These are phyloP conservation scores for Coptotermes formosanus DNA, from an alignment of 1,140 invertebrate genomes.

Conservation along the genomic window DNA sequence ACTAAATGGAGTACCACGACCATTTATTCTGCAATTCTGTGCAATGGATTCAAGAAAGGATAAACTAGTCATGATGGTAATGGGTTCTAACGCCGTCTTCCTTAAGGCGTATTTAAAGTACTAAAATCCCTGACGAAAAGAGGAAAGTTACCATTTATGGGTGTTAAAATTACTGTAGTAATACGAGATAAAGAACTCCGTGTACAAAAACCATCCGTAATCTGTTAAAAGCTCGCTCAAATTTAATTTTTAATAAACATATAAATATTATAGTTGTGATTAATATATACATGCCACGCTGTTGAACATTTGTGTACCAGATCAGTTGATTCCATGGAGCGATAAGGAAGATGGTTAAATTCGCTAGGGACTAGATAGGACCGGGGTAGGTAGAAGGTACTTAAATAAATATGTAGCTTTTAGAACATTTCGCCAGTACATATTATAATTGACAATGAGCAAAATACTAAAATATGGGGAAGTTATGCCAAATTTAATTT, in stretches of 20 bases:
- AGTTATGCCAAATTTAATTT: neutral
- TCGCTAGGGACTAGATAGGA: neutral
- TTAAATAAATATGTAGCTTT: neutral
- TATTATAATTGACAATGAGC: neutral
- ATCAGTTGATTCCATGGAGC: neutral
- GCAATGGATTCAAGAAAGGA: no score
- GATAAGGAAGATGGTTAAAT: neutral
- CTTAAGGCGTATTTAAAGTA: no score
- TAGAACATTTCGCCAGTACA: neutral
- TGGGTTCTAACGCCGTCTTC: no score
- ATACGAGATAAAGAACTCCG: neutral
- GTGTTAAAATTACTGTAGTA: neutral
- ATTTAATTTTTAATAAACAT: constrained; percentile 1
- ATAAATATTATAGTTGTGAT: constrained; percentile 1
- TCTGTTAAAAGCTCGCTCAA: neutral
- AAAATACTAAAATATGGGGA: neutral
- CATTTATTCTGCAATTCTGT: no score
- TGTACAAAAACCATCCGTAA: neutral
- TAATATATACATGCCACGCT: neutral
- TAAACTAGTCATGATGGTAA: no score
- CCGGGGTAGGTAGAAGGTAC: neutral
- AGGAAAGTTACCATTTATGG: no score
- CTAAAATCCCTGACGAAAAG: no score
- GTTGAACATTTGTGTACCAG: neutral
- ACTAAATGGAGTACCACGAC: no score